Percentiles rank a stretch among this genome's conserved stretches.
phyloP scores from a whole-genome alignment of 2,888 invertebrate species.

The Agonopterix arenella region DNA sequence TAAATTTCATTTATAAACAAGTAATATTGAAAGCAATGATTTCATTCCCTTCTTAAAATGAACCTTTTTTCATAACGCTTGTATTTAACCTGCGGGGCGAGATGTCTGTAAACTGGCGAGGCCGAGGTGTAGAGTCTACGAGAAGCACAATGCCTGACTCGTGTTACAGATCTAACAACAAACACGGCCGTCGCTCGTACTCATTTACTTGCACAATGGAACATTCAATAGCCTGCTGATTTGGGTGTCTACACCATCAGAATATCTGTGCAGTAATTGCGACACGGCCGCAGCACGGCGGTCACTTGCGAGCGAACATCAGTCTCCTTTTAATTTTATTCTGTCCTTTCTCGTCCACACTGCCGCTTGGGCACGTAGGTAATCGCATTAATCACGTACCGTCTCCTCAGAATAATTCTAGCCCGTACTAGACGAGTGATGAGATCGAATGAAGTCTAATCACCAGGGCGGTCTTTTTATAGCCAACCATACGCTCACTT shows the following conservation, averaged over 20 bases:
- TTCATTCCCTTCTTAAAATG: no score
- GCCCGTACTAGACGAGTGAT: slow-evolving; percentile 7
- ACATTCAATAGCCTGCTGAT: slow-evolving; percentile 47
- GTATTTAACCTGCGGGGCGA: no score
- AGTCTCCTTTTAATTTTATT: slow-evolving; percentile 18
- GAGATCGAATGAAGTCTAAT: neutral
- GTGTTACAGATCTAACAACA: slow-evolving; percentile 37
- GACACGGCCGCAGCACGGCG: slow-evolving; percentile 15
- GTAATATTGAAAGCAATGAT: no score
- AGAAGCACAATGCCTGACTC: slow-evolving; percentile 18
- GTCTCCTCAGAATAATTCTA: slow-evolving; percentile 5
- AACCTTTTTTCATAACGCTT: no score
- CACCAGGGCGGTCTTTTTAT: no score
- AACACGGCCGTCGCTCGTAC: slow-evolving; percentile 23
- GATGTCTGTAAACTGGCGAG: no score
- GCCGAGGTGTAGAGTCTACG: no score
- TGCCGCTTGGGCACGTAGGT: slow-evolving; percentile 11
- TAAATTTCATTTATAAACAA: no score
- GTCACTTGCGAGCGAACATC: neutral
- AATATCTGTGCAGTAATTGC: slow-evolving; percentile 40
- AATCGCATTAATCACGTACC: slow-evolving; percentile 12
- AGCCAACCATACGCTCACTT: neutral
- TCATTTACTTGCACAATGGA: slow-evolving; percentile 61
- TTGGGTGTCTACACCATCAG: slow-evolving; percentile 45
- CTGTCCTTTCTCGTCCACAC: slow-evolving; percentile 13